Percentiles rank a stretch among this genome's conserved stretches.
phyloP scores from a whole-genome alignment of 2,113 vertebrate genomes.

The Lagopus leucura region DNA sequence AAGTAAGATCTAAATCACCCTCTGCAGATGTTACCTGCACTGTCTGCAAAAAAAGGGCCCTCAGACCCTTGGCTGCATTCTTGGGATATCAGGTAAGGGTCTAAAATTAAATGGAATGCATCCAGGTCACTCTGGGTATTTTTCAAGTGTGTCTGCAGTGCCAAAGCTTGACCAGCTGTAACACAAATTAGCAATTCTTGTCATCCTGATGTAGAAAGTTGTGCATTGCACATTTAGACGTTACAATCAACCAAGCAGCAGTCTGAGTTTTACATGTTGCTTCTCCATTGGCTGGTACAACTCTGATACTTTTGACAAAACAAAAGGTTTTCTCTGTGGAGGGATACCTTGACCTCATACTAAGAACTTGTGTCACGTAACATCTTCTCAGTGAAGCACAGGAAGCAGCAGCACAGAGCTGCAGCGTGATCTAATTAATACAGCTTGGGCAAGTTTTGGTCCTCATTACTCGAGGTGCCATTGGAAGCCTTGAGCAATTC shows the following conservation, averaged over 20 bases:
- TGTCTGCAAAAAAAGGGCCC: neutral
- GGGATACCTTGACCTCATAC: neutral
- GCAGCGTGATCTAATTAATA: neutral
- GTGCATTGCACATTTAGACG: neutral
- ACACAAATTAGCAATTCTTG: neutral
- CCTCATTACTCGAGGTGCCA: neutral
- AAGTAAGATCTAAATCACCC: neutral
- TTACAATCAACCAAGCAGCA: neutral
- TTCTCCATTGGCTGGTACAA: neutral
- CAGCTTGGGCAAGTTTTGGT: neutral
- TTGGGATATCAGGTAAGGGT: neutral
- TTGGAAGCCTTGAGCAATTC: neutral
- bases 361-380: neutral
- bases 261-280: neutral
- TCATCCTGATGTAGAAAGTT: neutral
- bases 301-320: neutral
- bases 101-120: neutral
- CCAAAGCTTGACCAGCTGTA: neutral
- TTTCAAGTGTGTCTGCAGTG: neutral
- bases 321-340: neutral
- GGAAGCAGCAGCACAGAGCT: neutral
- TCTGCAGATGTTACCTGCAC: neutral
- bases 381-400: fast-evolving
- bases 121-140: neutral
- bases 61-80: neutral